Base-by-base conservation (phyloP, 30 jellyfish, hydroid and myxozoan genomes). In the Aurelia aurita region DNA sequence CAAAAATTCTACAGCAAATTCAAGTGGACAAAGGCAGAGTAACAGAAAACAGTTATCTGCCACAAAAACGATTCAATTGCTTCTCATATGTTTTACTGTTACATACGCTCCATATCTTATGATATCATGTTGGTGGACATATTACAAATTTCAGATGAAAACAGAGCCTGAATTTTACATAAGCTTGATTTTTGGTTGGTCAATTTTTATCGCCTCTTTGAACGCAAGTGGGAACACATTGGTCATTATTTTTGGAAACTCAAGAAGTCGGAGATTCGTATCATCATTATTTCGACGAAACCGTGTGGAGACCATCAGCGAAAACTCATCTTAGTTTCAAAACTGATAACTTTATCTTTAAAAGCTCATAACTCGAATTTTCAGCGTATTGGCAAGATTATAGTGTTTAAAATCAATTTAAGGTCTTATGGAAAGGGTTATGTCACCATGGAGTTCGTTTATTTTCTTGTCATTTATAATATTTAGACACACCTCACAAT, bases 41-140 rank as follows among this genome's bases (percentile, higher is more conserved):
- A n/a, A n/a, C n/a, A n/a, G 39, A 21, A 72, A 45, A n/a, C 85
- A 81, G 61, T 13, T 81, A 31, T 81, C 91, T 2, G 85, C 91
- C 2, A 68, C 79, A 45, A 81, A 81, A 68, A 68, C 91, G 10
- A 69, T 81, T 29, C 91, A 84, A 2, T n/a, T 81, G 19, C 72
- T 69, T 20, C 91, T 81, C 14, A 71, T 76, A 2, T 76, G 72
- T 21, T 21, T 81, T 35, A 28, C 58, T 2, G 60, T 81, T 19
- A 51, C 71, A 1, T 81, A 81, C 45, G 27, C 71, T 28, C 91
- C 91, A 1, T 81, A 81, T 51, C 69, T 67, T 55, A 54, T 69
- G 14, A 22, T 32, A 47, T 67, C 91, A n/a, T 76, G 70, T 2
- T 31, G 32, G 13, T 80, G 78, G 74, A 26, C 83, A 10, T 49